A percentile compares a stretch with the other conserved stretches of the same genome.
These are phyloP conservation scores for Laspeyria flexula DNA, from an alignment of 2,888 invertebrate genomes.

Conservation along the genomic window DNA sequence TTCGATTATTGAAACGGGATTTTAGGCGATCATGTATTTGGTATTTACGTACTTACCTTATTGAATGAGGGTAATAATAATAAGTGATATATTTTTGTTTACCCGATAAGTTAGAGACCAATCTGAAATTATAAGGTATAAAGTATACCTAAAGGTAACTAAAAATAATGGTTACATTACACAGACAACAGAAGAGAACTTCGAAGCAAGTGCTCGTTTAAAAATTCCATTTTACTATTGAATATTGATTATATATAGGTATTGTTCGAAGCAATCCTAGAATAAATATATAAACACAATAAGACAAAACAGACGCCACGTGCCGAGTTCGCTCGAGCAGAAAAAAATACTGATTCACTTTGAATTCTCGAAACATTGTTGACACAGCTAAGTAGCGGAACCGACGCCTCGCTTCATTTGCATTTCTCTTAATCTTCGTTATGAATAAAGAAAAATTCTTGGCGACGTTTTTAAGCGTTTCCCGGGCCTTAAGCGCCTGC, in stretches of 20 bases:
- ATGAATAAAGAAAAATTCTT: constrained; percentile 85
- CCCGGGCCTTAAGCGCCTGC: constrained; percentile 61
- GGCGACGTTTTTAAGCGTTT: constrained; percentile 78
- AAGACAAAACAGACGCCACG: constrained; percentile 30
- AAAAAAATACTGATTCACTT: constrained; percentile 57
- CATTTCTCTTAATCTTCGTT: constrained; percentile 84
- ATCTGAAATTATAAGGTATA: too few species aligned
- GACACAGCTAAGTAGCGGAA: constrained; percentile 83
- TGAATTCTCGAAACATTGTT: constrained; percentile 70
- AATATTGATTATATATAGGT: neutral
- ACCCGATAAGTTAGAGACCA: too few species aligned
- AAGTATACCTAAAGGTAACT: too few species aligned
- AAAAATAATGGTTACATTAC: too few species aligned
- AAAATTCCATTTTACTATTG: neutral
- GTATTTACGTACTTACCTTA: too few species aligned
- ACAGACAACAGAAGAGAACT: too few species aligned
- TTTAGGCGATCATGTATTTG: too few species aligned
- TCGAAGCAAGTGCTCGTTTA: too few species aligned
- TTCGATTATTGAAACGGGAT: too few species aligned
- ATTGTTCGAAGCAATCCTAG: constrained; percentile 4
- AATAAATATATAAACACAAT: constrained; percentile 24
- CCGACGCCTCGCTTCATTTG: constrained; percentile 83
- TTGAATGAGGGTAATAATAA: too few species aligned
- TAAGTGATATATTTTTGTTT: too few species aligned
- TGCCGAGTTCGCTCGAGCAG: constrained; percentile 43